These are phyloP conservation scores for Diarsia dahlii DNA, from an alignment of 2,888 invertebrate genomes.

Conservation along the genomic window DNA sequence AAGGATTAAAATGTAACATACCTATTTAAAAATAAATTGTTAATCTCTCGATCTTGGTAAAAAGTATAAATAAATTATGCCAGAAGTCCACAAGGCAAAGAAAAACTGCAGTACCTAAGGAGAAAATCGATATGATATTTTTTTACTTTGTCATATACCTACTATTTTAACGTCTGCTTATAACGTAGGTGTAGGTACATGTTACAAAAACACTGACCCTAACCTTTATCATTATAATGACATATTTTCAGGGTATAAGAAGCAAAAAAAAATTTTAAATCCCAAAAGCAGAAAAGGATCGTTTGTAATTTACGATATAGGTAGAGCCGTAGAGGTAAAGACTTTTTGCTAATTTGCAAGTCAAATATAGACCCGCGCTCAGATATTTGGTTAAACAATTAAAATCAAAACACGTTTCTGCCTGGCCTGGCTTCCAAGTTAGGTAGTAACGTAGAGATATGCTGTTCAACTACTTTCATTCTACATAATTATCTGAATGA, in stretches of 20 bases:
- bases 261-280: slow-evolving; percentile 4
- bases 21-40: background rate
- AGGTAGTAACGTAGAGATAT: slow-evolving; percentile 14
- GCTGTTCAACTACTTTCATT: slow-evolving; percentile 50
- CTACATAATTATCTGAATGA: slow-evolving; percentile 14
- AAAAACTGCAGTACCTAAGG: background rate
- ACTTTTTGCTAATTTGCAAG: slow-evolving; percentile 45
- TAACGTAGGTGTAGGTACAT: no score
- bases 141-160: background rate
- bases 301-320: background rate
- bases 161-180: background rate
- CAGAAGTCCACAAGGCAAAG: background rate
- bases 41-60: background rate
- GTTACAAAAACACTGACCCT: slow-evolving; percentile 16
- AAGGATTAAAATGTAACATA: background rate
- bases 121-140: background rate
- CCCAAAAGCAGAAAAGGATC: slow-evolving; percentile 8
- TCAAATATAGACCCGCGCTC: slow-evolving; percentile 37
- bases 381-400: slow-evolving; percentile 43
- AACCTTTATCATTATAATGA: background rate
- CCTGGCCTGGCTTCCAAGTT: slow-evolving; percentile 12
- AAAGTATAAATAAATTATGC: background rate
- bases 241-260: background rate
- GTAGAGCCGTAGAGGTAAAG: background rate
- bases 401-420: slow-evolving; percentile 45